Evolutionary conservation across 2,888 invertebrate species (phyloP).

Genomic region (Lobophora halterata): DNA sequence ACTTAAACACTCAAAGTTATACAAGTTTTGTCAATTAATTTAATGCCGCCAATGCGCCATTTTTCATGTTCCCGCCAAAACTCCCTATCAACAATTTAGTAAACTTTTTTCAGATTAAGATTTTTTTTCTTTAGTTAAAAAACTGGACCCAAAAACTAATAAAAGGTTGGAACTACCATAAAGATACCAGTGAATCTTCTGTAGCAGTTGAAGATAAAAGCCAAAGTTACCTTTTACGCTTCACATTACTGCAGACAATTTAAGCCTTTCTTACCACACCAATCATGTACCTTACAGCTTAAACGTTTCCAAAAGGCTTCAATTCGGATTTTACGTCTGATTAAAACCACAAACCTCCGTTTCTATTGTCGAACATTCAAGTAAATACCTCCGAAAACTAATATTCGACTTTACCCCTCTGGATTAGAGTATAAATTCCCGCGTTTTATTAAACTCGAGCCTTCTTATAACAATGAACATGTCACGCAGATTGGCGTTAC

Average conservation of each 20-base stretch:
- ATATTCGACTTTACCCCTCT: conserved; percentile 11
- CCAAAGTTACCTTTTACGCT: not conserved
- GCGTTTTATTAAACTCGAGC: conserved; percentile 5
- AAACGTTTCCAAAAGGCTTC: conserved; percentile 25
- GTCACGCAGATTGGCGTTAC: conserved; percentile 63
- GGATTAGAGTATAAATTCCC: conserved; percentile 5
- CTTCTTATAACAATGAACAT: conserved; percentile 55
- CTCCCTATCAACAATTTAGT: too few species aligned
- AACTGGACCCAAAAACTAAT: too few species aligned
- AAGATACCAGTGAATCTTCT: too few species aligned
- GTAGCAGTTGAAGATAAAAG: too few species aligned
- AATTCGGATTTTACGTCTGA: conserved; percentile 29
- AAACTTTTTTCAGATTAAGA: too few species aligned
- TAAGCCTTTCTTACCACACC: conserved; percentile 7
- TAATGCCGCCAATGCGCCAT: too few species aligned
- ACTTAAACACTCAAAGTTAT: too few species aligned
- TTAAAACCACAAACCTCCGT: conserved; percentile 31
- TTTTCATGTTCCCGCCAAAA: too few species aligned
- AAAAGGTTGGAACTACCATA: too few species aligned
- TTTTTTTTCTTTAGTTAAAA: too few species aligned
- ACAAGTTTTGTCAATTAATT: too few species aligned
- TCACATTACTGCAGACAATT: conserved; percentile 9
- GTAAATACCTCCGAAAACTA: conserved; percentile 2
- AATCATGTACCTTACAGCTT: conserved; percentile 18
- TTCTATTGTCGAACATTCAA: conserved; percentile 22